phyloP scores from a whole-genome alignment of 2,888 invertebrate species.

The Corbicula japonica region DNA sequence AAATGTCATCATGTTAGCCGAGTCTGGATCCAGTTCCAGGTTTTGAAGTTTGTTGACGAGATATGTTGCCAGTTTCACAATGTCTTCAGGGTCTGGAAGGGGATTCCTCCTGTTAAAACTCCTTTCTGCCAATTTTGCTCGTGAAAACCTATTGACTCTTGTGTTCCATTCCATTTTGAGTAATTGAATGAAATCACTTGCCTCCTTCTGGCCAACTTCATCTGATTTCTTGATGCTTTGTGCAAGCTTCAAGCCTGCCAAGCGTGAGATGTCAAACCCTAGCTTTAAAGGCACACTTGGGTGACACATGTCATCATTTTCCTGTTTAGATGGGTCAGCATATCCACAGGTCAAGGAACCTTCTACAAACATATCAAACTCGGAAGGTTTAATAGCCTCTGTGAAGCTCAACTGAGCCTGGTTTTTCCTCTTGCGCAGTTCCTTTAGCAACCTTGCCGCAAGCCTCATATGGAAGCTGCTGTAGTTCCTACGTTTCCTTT shows the following conservation, averaged over 20 bases:
- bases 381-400: conserved; percentile 15
- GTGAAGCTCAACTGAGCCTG: conserved; percentile 8
- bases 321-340: conserved; percentile 9
- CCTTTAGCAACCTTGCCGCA: conserved; percentile 21
- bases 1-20: conserved; percentile 12
- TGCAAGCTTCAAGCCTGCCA: conserved; percentile 18
- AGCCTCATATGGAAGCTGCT: conserved; percentile 34
- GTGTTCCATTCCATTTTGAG: conserved; percentile 28
- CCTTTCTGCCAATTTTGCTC: conserved; percentile 24
- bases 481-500: conserved; percentile 18
- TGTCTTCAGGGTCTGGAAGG: conserved; percentile 28
- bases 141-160: conserved; percentile 12
- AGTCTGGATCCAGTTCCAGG: conserved; percentile 17
- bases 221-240: conserved; percentile 16
- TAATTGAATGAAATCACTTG: conserved; percentile 19
- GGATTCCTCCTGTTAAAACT: conserved; percentile 18
- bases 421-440: conserved; percentile 20
- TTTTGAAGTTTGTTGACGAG: conserved; percentile 14
- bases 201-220: conserved; percentile 10
- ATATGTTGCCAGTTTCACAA: conserved; percentile 25
- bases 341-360: conserved; percentile 21
- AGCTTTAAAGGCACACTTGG: conserved; percentile 19
- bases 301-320: conserved; percentile 16
- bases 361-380: conserved; percentile 24
- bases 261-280: conserved; percentile 10